phyloP scores from a whole-genome alignment of 1,140 invertebrate genomes.

The Apocrypta bakeri region DNA sequence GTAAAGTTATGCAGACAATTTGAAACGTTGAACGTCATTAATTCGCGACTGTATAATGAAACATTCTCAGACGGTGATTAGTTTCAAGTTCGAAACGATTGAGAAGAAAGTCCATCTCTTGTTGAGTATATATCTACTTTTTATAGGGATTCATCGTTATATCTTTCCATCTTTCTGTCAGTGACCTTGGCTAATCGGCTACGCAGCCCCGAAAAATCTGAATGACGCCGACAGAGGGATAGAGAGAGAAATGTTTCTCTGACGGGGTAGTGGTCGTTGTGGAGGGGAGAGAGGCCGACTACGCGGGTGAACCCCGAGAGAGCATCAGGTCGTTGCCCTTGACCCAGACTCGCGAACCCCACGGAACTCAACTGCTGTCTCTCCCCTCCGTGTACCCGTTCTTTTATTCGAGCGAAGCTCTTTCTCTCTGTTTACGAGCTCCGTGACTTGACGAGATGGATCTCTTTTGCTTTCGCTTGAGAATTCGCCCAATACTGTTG shows the following conservation, averaged over 20 bases:
- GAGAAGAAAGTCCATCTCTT: too few species aligned
- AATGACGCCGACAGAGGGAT: background rate
- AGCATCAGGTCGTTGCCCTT: conserved; percentile 67
- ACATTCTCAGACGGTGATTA: background rate
- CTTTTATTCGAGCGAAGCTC: conserved; percentile 1
- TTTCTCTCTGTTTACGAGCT: conserved; percentile 34
- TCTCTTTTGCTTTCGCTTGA: conserved; percentile 8
- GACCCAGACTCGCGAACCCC: conserved; percentile 63
- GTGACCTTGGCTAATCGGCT: background rate
- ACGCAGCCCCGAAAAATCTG: background rate
- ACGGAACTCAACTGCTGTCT: conserved; percentile 6
- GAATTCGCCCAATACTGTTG: background rate
- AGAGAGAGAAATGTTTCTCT: background rate
- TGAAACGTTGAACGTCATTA: background rate
- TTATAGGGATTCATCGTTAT: conserved; percentile 51
- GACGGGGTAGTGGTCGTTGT: background rate
- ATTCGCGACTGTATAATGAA: background rate
- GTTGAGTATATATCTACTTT: background rate
- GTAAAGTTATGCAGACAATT: background rate
- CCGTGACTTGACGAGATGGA: conserved; percentile 21
- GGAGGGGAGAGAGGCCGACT: background rate
- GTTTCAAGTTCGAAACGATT: too few species aligned
- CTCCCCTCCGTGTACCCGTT: background rate
- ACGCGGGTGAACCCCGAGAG: conserved; percentile 47
- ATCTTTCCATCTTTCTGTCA: conserved; percentile 19